Base-by-base conservation (phyloP, 2,797 vertebrate genomes). In the Mareca penelope region DNA sequence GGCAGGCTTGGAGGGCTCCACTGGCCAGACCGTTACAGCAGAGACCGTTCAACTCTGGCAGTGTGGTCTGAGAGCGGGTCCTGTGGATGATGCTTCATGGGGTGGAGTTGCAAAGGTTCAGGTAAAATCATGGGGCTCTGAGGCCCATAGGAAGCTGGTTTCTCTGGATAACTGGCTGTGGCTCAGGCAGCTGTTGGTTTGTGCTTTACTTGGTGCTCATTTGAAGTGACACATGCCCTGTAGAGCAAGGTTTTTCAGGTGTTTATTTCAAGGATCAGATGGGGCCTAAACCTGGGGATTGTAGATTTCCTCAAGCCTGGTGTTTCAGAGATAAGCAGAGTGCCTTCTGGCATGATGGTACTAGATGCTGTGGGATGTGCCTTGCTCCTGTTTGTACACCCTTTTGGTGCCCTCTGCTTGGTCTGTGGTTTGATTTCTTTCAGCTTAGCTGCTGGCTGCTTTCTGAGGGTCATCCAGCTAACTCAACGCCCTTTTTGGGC, bases 41-140 rank as follows among this genome's bases (percentile, higher is more conserved):
- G 44, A 57, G n/a, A 37, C 50, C 0, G 1, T 63, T 90, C 39
- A 31, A 0, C 8, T 73, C 0, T 0, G 22, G 31, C 48, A 29
- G 22, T 1, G 1, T 31, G 76, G 37, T 48, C 46, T 82, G 15
- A 4, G 44, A 57, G 50, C 6, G 24, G 4, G 12, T 64, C 33
- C 60, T 35, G 6, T 37, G 21, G 39, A 31, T 11, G 21, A 31
- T 11, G 3, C 40, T 92, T 80, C 59, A 1, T 39, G 40, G 67
- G n/a, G 26, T 80, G 64, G 55, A 44, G n/a, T 37, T 64, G 37
- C 13, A 60, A 59, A 35, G 80, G 83, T 13, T 8, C 3, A 23
- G 81, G 42, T 78, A 50, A 24, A 91, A 68, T 44, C 48, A 15
- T 52, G 57, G 75, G 21, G 35, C 82, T 2, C 0, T 52, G 57